Evolutionary conservation across 2,888 invertebrate genomes (phyloP), one percentile per base, ranked within the genome.

Genomic region (Clistopyga incitator): DNA sequence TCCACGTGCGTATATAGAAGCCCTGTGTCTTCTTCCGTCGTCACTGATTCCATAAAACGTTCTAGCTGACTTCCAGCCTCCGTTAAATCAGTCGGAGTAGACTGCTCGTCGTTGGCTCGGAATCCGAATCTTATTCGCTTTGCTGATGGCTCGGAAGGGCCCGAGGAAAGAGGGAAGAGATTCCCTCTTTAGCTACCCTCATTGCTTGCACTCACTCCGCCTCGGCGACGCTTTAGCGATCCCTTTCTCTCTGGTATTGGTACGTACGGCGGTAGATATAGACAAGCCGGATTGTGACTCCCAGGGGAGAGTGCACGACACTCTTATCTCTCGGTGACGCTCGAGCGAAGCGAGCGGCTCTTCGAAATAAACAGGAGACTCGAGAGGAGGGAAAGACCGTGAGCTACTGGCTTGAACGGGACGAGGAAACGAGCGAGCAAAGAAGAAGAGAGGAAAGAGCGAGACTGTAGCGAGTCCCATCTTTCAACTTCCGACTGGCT

Each of bases 81-180:
- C 72, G 78, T 83, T 85, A 82, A 85, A 86, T 85, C 88, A 87
- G 78, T 68, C 74, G 78, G 65, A 59, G 78, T 50, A 25, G 42
- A 84, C 77, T 68, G 76, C 76, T 83, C 80, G 76, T 80, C 80
- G 76, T 74, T 50, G 61, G 68, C 23, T 64, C 25, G 61, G 61
- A 67, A 77, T 68, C 54, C 72, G 80, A 77, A 72, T 80, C 76
- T 83, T 72, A 42, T 77, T 82, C 71, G 59, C 64, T 72, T 56
- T 70, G 75, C 38, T 75, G 81, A 81, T 71, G 64, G 80, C 25
- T 54, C 67, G 77, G 72, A 56, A 77, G 68, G 42, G 42, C 23
- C 34, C 15, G 18, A 20, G 71, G 50, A 72, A 65, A 29, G 64
- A 68, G 20, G 54, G 76, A 76, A 56, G 13, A 70, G 64, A 50